phyloP scores from a whole-genome alignment of 1,140 invertebrate species.

The Doryteuthis pealeii region DNA sequence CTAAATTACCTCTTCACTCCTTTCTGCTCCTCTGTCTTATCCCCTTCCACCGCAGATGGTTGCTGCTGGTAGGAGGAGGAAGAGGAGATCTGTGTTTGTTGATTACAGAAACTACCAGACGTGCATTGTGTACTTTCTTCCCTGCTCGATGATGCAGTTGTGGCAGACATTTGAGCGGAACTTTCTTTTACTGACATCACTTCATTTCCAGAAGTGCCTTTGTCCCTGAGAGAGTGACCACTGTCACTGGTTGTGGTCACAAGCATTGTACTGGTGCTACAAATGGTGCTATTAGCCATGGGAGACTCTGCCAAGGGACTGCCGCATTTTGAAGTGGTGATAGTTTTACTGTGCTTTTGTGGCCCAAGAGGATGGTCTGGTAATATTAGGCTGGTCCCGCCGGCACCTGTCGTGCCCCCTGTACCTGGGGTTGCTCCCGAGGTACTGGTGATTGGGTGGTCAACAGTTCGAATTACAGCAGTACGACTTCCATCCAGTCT shows the following conservation, averaged over 20 bases:
- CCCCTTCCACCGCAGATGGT: neutral
- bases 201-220: neutral
- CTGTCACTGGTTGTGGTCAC: neutral
- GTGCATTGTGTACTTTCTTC: slow-evolving; percentile 4
- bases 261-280: neutral
- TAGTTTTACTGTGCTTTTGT: neutral
- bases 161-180: neutral
- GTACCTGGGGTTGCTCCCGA: too few relatives aligned
- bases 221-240: slow-evolving; percentile 3
- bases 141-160: neutral
- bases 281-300: neutral
- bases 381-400: neutral
- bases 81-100: neutral
- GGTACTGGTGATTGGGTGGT: too few relatives aligned
- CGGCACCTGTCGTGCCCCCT: neutral
- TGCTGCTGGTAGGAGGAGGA: neutral
- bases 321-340: neutral
- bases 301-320: neutral
- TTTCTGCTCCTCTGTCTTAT: neutral
- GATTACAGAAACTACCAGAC: neutral
- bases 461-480: neutral
- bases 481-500: neutral
- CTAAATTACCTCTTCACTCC: slow-evolving; percentile 20
- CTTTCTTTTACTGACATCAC: neutral
- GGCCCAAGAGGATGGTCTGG: neutral